Base-by-base conservation (phyloP, 2,113 vertebrate species). In the Erythrocebus patas region DNA sequence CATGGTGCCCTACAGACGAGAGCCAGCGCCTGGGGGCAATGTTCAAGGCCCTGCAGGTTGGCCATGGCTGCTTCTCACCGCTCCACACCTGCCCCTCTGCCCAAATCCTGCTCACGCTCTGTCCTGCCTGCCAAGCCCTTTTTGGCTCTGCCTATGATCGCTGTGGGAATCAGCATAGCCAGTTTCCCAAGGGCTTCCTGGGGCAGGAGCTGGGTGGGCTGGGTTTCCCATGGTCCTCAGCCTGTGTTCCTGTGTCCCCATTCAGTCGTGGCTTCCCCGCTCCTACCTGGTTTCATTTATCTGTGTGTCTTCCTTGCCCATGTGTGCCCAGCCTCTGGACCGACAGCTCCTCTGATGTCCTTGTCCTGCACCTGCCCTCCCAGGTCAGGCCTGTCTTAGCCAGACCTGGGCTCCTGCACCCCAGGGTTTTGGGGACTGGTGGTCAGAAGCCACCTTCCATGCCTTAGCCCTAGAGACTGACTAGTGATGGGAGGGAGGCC, bases 61-160 rank as follows among this genome's bases (percentile, higher is more conserved):
- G 30, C 50, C 4, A 11, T 0, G 16, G 38, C 68, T 2, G 0
- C 48, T 48, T 22, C n/a, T n/a, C 3, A 0, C 5, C 0, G 6
- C 38, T 6, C 38, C 0, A 23, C 20, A 4, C 43, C 45, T 38
- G 81, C 43, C 32, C 17, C 35, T 20, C 32, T 7, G 11, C 30
- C 32, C 5, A 11, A 57, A 35, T 13, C 27, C 40, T 48, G 0
- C 59, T 78, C 48, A 13, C 1, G 7, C 35, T 45, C 40, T 0
- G 0, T 20, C 48, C 48, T 40, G 32, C 18, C 16, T 0, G 4
- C 17, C 20, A 5, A 12, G 3, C 48, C 20, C 76, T 48, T 7
- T 30, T 11, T 3, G 9, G 4, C 22, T 59, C 32, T 6, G 38
- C 55, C 73, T 22, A 1, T 0, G 0, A 13, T 30, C 32, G 0